Conservation (phyloP, 2,888 invertebrate genomes). For the Piscicola geometra region DNA sequence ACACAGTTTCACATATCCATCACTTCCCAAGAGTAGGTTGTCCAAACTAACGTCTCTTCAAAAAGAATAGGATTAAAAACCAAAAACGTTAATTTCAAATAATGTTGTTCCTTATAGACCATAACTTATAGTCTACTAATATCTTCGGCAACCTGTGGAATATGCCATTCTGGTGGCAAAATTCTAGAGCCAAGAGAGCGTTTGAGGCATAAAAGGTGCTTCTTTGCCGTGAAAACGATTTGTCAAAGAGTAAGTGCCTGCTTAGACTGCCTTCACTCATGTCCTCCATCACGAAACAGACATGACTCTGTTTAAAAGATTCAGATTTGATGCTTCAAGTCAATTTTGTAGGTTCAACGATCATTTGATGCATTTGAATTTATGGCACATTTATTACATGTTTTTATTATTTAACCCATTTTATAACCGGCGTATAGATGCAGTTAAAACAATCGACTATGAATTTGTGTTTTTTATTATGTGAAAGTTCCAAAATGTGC, state of each 20-base stretch:
- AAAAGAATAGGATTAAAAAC: too few relatives aligned
- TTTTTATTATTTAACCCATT: neutral
- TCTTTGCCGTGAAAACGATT: neutral
- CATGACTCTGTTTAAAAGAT: neutral
- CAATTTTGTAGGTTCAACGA: too few relatives aligned
- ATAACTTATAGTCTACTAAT: neutral
- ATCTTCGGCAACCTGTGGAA: neutral
- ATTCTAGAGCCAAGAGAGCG: neutral
- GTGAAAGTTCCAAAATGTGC: neutral
- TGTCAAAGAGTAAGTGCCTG: neutral
- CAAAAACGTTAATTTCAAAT: too few relatives aligned
- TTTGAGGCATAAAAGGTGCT: neutral
- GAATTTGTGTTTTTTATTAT: neutral
- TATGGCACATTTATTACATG: neutral
- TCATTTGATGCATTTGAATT: too few relatives aligned
- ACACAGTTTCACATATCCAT: conserved; percentile 7
- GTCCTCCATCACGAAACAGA: neutral
- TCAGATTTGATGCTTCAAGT: neutral
- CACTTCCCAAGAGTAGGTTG: neutral
- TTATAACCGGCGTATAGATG: neutral
- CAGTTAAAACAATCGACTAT: neutral
- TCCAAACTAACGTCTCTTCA: neutral
- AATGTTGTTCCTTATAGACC: too few relatives aligned
- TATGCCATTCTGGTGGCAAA: neutral
- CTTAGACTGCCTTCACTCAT: neutral